A percentile compares a stretch with the other conserved stretches of the same genome.
Evolutionary conservation across 1,140 invertebrate genomes (phyloP).

Genomic region (Danaus melanippus): DNA sequence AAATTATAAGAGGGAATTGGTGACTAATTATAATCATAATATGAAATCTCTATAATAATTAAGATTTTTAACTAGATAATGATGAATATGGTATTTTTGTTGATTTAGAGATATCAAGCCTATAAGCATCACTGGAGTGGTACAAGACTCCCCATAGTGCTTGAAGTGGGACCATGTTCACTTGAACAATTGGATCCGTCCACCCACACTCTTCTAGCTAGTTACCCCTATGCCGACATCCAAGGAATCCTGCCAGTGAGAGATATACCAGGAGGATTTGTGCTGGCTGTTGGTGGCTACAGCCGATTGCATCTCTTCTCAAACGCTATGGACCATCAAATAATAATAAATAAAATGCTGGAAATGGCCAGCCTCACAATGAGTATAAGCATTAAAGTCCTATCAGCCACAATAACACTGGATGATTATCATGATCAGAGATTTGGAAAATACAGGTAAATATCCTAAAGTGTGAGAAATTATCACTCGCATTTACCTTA

Average conservation of each 20-base stretch:
- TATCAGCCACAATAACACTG: slow-evolving; percentile 85
- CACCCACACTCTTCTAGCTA: slow-evolving; percentile 84
- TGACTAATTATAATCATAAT: too few relatives aligned
- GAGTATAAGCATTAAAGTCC: slow-evolving; percentile 86
- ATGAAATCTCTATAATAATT: neutral
- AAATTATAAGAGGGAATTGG: too few relatives aligned
- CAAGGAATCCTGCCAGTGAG: slow-evolving; percentile 73
- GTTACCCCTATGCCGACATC: slow-evolving; percentile 90
- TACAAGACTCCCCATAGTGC: slow-evolving; percentile 85
- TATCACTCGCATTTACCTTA: too few relatives aligned
- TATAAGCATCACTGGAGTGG: slow-evolving; percentile 98
- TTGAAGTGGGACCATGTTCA: slow-evolving; percentile 92
- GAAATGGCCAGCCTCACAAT: slow-evolving; percentile 86
- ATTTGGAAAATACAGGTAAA: slow-evolving; percentile 92
- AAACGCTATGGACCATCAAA: slow-evolving; percentile 82
- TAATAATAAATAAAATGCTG: slow-evolving; percentile 88
- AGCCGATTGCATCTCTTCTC: slow-evolving; percentile 92
- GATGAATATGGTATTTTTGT: neutral
- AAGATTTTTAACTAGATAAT: neutral
- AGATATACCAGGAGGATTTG: slow-evolving; percentile 86
- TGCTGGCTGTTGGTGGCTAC: slow-evolving; percentile 90
- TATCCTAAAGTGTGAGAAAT: slow-evolving; percentile 1
- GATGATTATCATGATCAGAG: slow-evolving; percentile 89
- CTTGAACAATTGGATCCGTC: slow-evolving; percentile 92
- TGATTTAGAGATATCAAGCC: slow-evolving; percentile 86